These are phyloP conservation scores for Kryptolebias ocellatus DNA, from an alignment of 2,797 vertebrate genomes.

Conservation along the genomic window DNA sequence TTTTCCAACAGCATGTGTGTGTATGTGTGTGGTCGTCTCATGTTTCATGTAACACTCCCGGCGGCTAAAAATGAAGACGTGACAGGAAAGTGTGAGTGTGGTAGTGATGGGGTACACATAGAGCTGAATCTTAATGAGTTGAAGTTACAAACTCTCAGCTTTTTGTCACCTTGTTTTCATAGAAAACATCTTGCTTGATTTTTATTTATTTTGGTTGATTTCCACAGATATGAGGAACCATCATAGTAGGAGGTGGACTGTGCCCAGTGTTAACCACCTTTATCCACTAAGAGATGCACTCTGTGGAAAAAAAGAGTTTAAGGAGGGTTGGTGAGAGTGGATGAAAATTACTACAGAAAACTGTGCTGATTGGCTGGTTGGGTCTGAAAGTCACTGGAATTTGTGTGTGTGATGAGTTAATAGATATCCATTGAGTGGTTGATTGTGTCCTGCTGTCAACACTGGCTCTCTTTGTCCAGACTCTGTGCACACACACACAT, in stretches of 20 bases:
- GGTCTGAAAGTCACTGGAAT: conserved; percentile 76
- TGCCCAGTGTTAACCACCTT: conserved; percentile 54
- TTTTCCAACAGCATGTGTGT: conserved; percentile 64
- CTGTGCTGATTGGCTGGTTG: conserved; percentile 56
- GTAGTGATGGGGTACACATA: conserved; percentile 38
- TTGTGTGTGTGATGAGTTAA: conserved; percentile 74
- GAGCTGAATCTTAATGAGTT: conserved; percentile 30
- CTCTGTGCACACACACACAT: conserved; percentile 35
- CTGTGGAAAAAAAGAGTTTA: conserved; percentile 43
- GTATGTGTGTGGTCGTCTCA: conserved; percentile 58
- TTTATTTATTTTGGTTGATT: conserved; percentile 4
- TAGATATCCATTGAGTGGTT: conserved; percentile 74
- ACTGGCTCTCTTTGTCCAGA: conserved; percentile 79
- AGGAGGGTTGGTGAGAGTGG: conserved; percentile 19
- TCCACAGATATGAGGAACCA: neutral
- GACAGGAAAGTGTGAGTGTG: conserved; percentile 74
- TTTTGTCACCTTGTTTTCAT: conserved; percentile 1
- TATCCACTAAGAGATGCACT: conserved; percentile 44
- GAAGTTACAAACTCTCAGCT: conserved; percentile 15
- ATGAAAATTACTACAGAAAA: conserved; percentile 37
- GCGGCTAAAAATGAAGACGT: conserved; percentile 79
- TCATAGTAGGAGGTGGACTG: conserved; percentile 57
- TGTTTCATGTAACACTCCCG: conserved; percentile 64
- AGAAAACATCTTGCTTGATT: conserved; percentile 1
- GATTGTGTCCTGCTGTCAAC: conserved; percentile 77